Evolutionary conservation across 2,888 invertebrate species (phyloP).

Genomic region (Eueremaeus valkanovi): DNA sequence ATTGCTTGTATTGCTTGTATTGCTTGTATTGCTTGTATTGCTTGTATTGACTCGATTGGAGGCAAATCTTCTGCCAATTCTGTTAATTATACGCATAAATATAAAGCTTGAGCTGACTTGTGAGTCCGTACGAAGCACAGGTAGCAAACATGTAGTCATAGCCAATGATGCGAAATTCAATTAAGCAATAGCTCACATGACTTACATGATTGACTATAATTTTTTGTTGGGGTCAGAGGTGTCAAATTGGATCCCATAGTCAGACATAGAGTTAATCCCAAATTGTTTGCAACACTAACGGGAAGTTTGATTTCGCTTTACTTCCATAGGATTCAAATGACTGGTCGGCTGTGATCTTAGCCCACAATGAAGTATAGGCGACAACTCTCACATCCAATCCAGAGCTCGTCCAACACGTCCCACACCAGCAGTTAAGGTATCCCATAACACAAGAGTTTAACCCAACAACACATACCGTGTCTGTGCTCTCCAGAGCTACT

Average conservation of each 20-base stretch:
- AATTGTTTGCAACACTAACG: conserved; percentile 4
- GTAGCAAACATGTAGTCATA: no score
- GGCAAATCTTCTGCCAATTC: conserved; percentile 12
- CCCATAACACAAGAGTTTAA: neutral
- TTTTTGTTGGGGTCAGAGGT: neutral
- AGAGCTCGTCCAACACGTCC: conserved; percentile 27
- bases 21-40: no score
- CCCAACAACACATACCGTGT: no score
- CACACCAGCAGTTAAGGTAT: conserved; percentile 14
- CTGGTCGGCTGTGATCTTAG: neutral
- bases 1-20: no score
- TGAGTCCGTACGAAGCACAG: neutral
- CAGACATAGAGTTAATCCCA: neutral
- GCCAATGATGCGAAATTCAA: conserved; percentile 31
- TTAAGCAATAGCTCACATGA: conserved; percentile 26
- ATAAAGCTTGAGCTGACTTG: neutral
- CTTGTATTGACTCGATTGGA: no score
- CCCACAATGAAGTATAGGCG: conserved; percentile 16
- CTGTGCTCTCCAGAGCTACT: neutral
- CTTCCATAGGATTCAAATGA: conserved; percentile 20
- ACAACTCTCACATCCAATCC: conserved; percentile 13
- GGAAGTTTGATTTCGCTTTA: neutral
- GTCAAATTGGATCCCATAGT: neutral
- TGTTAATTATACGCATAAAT: conserved; percentile 25
- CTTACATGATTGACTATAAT: neutral